Base-by-base conservation (phyloP, 2,797 vertebrate species). In the Neomorphus geoffroyi region DNA sequence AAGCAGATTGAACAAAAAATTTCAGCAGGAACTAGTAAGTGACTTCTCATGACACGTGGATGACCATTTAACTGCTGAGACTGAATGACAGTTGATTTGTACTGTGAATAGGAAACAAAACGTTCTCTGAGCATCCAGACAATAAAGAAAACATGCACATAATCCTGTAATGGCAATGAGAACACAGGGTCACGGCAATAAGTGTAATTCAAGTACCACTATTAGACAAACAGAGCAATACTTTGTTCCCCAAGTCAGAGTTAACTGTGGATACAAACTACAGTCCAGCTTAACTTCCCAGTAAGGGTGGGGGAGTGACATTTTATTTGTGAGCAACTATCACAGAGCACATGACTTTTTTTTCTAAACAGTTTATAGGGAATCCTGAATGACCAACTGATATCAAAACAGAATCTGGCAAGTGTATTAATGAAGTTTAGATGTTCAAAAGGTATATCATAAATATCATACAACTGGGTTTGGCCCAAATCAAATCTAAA, bases 1-100 rank as follows among this genome's bases (percentile, higher is more conserved):
- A 43, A 93, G 39, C 71, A 92, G 57, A 71, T 27, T 28, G 54
- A 91, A 89, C 27, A 88, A 65, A 77, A 50, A 64, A 77, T 67
- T 30, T 67, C 27, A 61, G 45, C 33, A 70, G 64, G 50, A 93
- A 69, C 50, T 22, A 66, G 33, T 39, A 62, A 93, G 72, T 66
- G n/a, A 62, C 60, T 83, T 84, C 50, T 72, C 32, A 24, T 13
- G 45, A 61, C 32, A 32, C 33, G 41, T 0, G 66, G 28, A 51
- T 72, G 69, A 65, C 16, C 54, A 60, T 65, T 48, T 56, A 70
- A 50, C 62, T 86, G 51, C 37, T 32, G 80, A 92, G 74, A 72
- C 9, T 28, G 60, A 54, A 32, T 21, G 33, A 81, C 64, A 79
- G 37, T 10, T 66, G 69, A 57, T 80, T 78, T 62, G 71, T 84